Evolutionary conservation across 1,140 invertebrate species (phyloP).

Genomic region (Vanessa tameamea): DNA sequence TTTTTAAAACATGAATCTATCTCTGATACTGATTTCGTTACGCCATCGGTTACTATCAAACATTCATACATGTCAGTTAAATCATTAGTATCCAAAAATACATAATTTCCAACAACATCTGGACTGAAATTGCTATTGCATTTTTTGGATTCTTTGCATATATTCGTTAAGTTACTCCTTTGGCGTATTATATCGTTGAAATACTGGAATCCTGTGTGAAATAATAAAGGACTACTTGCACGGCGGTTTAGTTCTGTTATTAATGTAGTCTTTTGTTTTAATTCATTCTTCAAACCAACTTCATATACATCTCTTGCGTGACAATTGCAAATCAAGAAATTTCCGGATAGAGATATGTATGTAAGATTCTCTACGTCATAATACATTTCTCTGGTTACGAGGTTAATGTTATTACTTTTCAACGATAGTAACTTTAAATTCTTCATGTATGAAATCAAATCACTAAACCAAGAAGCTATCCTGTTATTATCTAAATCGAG

Average conservation of each 20-base stretch:
- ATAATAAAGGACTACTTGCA: constrained; percentile 17
- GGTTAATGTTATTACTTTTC: constrained; percentile 79
- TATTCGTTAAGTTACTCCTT: constrained; percentile 38
- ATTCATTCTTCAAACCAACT: constrained; percentile 59
- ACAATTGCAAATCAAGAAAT: constrained; percentile 81
- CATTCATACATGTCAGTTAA: constrained; percentile 53
- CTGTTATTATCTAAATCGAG: constrained; percentile 79
- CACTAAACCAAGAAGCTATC: constrained; percentile 76
- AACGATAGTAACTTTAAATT: constrained; percentile 72
- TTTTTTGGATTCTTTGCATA: constrained; percentile 38
- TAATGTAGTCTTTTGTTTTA: background rate
- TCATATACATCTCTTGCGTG: constrained; percentile 74
- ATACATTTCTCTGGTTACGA: constrained; percentile 77
- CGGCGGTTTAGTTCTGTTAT: constrained; percentile 9
- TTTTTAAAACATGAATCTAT: constrained; percentile 46
- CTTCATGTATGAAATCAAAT: constrained; percentile 61
- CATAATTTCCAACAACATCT: constrained; percentile 29
- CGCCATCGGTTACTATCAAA: constrained; percentile 43
- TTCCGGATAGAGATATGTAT: constrained; percentile 74
- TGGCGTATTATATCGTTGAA: constrained; percentile 49
- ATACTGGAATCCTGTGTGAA: constrained; percentile 47
- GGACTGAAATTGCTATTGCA: constrained; percentile 13
- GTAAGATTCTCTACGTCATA: constrained; percentile 65
- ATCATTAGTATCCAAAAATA: constrained; percentile 59
- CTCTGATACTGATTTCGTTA: constrained; percentile 41